Evolutionary conservation across 2,797 vertebrate species (phyloP).

Genomic region (Sphenopsis melanotis): DNA sequence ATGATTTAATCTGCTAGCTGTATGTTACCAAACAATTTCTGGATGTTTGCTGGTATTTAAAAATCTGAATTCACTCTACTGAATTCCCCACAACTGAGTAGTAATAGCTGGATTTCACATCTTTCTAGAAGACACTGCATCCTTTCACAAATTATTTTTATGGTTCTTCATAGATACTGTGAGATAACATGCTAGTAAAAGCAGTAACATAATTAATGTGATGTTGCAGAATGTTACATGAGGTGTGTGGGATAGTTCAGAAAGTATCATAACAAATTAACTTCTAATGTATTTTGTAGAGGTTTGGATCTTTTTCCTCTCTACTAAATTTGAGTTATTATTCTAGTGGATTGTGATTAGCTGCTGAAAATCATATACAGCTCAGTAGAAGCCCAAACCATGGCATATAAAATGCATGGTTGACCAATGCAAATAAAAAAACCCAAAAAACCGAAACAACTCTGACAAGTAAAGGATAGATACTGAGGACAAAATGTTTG

Average conservation of each 20-base stretch:
- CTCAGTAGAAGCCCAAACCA: background rate
- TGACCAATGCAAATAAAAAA: background rate
- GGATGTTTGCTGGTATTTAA: background rate
- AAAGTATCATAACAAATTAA: background rate
- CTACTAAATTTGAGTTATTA: background rate
- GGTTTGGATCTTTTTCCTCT: background rate
- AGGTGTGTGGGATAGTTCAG: background rate
- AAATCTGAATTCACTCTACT: background rate
- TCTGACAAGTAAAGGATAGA: background rate
- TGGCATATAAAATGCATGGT: background rate
- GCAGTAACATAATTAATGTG: background rate
- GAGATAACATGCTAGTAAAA: background rate
- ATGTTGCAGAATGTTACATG: background rate
- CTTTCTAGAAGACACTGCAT: background rate
- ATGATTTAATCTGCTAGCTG: background rate
- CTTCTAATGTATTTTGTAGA: background rate
- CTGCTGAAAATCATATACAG: background rate
- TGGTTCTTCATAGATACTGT: background rate
- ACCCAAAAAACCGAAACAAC: fast-evolving
- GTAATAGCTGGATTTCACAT: background rate
- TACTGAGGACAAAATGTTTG: background rate
- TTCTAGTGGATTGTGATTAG: background rate
- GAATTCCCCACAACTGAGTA: background rate
- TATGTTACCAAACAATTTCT: background rate
- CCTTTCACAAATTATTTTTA: background rate